Evolutionary conservation across 2,888 invertebrate genomes (phyloP).

Genomic region (Cerastoderma edule): DNA sequence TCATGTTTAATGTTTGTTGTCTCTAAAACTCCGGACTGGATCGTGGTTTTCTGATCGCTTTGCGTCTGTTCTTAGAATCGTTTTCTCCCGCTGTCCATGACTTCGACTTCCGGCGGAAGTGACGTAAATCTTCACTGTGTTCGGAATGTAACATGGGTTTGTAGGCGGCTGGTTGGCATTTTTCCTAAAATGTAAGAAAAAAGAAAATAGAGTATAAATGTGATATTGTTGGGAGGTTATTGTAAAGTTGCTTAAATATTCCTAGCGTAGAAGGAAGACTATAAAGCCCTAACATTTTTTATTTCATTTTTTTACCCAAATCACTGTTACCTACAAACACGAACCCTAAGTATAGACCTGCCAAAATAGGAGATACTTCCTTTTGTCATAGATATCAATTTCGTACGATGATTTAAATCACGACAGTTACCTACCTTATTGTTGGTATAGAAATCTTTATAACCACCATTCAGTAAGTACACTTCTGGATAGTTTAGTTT

Average conservation of each 20-base stretch:
- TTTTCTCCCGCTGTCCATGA: constrained; percentile 84
- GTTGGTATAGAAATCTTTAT: constrained; percentile 23
- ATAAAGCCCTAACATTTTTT: background rate
- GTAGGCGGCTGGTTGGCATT: constrained; percentile 91
- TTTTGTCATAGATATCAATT: background rate
- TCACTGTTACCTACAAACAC: background rate
- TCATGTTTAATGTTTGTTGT: too few species aligned
- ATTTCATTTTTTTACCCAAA: background rate
- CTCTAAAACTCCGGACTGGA: constrained; percentile 3
- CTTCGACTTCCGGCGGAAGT: constrained; percentile 91
- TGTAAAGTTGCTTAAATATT: background rate
- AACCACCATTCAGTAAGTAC: constrained; percentile 28
- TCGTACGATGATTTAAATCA: background rate
- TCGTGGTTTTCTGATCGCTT: background rate
- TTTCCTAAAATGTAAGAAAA: constrained; percentile 82
- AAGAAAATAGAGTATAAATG: background rate
- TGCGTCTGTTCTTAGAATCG: background rate
- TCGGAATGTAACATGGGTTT: constrained; percentile 93
- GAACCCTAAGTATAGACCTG: background rate
- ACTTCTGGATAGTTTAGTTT: constrained; percentile 34
- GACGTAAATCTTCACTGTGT: constrained; percentile 89
- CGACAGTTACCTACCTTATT: background rate
- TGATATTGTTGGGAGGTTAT: background rate
- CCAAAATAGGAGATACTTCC: too few species aligned
- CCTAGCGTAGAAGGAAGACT: background rate